Conservation (phyloP, 2,113 vertebrate species). For the Dolichallabes microphthalmus region DNA sequence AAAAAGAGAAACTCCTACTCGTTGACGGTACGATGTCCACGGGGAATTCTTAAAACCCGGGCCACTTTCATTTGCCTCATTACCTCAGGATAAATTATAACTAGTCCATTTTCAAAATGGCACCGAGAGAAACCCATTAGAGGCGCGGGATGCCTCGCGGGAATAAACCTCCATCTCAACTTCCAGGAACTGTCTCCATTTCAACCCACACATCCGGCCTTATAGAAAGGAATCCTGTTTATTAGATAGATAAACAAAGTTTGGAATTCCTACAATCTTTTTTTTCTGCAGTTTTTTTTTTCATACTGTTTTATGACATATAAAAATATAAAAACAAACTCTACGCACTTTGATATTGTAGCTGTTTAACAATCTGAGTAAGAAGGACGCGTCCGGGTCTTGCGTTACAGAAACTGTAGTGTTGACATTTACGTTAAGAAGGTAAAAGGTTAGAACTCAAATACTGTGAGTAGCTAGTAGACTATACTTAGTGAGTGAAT, state of each 20-base stretch:
- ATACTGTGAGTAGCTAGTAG: not conserved
- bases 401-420: not conserved
- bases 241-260: constrained; percentile 64
- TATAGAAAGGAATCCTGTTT: constrained; percentile 64
- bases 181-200: constrained; percentile 48
- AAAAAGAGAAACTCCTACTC: constrained; percentile 1
- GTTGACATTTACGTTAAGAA: not conserved
- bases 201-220: constrained; percentile 57
- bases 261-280: constrained; percentile 54
- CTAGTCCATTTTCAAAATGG: constrained; percentile 29
- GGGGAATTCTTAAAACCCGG: constrained; percentile 10
- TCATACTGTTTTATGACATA: constrained; percentile 53
- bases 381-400: not conserved
- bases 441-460: not conserved
- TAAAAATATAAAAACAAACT: constrained; percentile 67
- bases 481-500: not conserved
- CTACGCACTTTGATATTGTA: not conserved
- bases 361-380: not conserved
- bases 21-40: not conserved
- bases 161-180: constrained; percentile 58
- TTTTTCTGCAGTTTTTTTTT: constrained; percentile 51
- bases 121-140: constrained; percentile 33
- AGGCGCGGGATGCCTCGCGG: constrained; percentile 19
- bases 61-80: constrained; percentile 34
- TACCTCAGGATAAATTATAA: constrained; percentile 41